Evolutionary conservation across 2,797 vertebrate species (phyloP).

Genomic region (Nyctibius grandis): DNA sequence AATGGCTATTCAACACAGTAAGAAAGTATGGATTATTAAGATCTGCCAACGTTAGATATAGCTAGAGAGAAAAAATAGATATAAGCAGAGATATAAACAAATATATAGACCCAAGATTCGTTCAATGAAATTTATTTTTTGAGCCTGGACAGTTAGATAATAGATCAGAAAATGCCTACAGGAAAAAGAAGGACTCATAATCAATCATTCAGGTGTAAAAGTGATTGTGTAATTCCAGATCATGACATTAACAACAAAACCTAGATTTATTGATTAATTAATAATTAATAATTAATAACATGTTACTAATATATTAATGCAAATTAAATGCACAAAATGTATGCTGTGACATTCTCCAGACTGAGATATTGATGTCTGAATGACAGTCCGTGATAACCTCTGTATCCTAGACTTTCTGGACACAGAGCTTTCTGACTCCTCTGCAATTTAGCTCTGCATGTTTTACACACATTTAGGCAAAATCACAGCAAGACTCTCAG

Average conservation of each 20-base stretch:
- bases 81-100: background rate
- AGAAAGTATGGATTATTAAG: background rate
- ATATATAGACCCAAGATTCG: background rate
- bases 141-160: background rate
- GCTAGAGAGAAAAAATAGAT: background rate
- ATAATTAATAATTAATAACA: background rate
- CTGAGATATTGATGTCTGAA: background rate
- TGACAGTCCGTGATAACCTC: background rate
- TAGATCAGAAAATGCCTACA: background rate
- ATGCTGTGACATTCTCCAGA: background rate
- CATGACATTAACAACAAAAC: background rate
- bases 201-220: background rate
- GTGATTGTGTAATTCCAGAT: background rate
- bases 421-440: background rate
- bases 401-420: background rate
- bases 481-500: background rate
- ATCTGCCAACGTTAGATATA: background rate
- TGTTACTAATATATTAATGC: background rate
- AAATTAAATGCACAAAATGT: background rate
- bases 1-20: background rate
- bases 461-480: background rate
- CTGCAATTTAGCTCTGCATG: background rate
- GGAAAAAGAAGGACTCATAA: background rate
- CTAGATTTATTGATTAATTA: background rate
- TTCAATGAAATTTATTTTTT: background rate